Evolutionary conservation across 2,888 invertebrate species (phyloP).

Genomic region (Arctia plantaginis): DNA sequence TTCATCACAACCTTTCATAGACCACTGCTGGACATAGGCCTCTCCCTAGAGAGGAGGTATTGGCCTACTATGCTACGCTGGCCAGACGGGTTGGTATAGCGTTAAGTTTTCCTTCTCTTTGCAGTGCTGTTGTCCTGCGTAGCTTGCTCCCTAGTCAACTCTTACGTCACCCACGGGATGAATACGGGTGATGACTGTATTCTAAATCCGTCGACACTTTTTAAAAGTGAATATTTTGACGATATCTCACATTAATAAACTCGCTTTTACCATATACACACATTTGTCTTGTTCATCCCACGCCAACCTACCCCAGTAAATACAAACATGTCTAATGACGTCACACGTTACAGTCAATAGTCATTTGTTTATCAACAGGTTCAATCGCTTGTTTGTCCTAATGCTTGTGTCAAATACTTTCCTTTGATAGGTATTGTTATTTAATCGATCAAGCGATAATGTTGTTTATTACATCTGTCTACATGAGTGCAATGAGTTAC

Average conservation of each 20-base stretch:
- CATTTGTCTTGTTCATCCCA: background rate
- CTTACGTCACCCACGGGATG: too few relatives aligned
- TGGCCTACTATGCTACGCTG: too few relatives aligned
- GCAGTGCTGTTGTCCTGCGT: too few relatives aligned
- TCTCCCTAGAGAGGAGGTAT: too few relatives aligned
- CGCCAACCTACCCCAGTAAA: conserved; percentile 9
- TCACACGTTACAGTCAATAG: conserved; percentile 3
- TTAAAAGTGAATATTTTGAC: background rate
- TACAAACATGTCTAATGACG: conserved; percentile 8
- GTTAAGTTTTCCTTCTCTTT: too few relatives aligned
- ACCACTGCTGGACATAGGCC: too few relatives aligned
- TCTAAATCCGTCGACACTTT: background rate
- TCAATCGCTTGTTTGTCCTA: conserved; percentile 6
- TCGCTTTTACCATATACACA: background rate
- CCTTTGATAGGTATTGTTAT: conserved; percentile 1
- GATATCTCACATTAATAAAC: background rate
- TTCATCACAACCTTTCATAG: too few relatives aligned
- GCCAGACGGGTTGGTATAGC: too few relatives aligned
- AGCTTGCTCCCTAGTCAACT: too few relatives aligned
- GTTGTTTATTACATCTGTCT: background rate
- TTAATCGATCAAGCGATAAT: background rate
- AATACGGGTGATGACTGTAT: too few relatives aligned
- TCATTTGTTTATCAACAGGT: conserved; percentile 12
- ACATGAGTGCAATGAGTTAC: background rate
- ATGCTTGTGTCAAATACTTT: background rate